A percentile compares a stretch with the other conserved stretches of the same genome.
Evolutionary conservation across 2,113 vertebrate genomes (phyloP).

Genomic region (Bambusicola thoracicus): DNA sequence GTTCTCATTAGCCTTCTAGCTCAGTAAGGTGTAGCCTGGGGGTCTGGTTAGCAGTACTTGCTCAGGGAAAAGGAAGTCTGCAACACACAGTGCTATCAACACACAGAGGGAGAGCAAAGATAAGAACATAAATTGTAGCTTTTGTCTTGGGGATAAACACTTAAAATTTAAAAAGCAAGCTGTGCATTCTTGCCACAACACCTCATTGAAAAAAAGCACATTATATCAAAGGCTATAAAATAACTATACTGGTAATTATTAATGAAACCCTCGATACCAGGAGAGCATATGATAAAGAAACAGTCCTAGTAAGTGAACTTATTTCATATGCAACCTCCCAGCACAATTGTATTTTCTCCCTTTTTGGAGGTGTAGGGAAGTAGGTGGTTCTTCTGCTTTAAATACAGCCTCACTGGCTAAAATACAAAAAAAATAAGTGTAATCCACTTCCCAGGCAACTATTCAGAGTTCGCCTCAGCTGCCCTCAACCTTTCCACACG

Average conservation of each 20-base stretch:
- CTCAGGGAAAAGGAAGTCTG: not conserved
- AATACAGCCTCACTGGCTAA: not conserved
- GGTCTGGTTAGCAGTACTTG: not conserved
- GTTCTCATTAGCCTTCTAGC: not conserved
- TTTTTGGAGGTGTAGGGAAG: not conserved
- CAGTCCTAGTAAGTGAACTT: not conserved
- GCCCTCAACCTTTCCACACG: not conserved
- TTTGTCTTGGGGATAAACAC: not conserved
- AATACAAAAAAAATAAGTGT: not conserved
- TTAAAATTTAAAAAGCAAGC: not conserved
- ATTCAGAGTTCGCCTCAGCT: not conserved
- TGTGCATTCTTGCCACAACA: not conserved
- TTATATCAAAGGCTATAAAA: not conserved
- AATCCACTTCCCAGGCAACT: not conserved
- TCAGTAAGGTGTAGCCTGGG: not conserved
- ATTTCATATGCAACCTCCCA: not conserved
- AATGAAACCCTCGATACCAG: not conserved
- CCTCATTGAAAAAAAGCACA: not conserved
- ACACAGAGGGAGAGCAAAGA: not conserved
- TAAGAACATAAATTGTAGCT: accelerated
- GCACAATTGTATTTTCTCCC: not conserved
- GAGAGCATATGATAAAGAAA: not conserved
- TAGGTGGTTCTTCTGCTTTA: not conserved
- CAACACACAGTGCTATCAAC: not conserved
- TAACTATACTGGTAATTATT: not conserved